Percentiles rank a stretch among this genome's conserved stretches.
phyloP scores from a whole-genome alignment of 2,113 vertebrate genomes.

The Petaurus breviceps region DNA sequence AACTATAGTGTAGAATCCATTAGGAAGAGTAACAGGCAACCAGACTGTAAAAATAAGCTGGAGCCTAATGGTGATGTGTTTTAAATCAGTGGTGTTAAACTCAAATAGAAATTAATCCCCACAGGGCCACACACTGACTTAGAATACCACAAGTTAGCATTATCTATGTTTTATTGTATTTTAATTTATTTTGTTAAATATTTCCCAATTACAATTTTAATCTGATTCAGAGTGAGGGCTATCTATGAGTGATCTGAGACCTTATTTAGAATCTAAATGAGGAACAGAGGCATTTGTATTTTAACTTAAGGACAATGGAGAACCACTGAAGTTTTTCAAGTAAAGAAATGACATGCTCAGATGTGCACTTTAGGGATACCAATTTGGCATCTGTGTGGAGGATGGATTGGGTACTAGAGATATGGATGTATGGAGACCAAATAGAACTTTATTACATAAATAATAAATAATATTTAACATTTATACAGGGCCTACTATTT shows the following conservation, averaged over 20 bases:
- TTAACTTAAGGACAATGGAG: neutral
- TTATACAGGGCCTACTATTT: neutral
- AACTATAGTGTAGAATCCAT: neutral
- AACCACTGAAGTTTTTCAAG: neutral
- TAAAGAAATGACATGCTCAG: neutral
- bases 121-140: neutral
- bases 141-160: neutral
- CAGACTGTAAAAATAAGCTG: neutral
- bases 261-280: neutral
- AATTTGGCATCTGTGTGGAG: neutral
- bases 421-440: neutral
- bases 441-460: neutral
- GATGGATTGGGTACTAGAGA: neutral
- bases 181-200: neutral
- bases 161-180: neutral
- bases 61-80: neutral
- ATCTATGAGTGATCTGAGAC: neutral
- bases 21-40: neutral
- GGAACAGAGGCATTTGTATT: neutral
- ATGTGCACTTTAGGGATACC: neutral
- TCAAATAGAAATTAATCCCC: neutral
- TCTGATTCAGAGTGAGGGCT: neutral
- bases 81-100: neutral
- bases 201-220: neutral
- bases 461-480: neutral